Conservation (phyloP, 1,140 invertebrate genomes). For the Pseudobourletiella spinata region DNA sequence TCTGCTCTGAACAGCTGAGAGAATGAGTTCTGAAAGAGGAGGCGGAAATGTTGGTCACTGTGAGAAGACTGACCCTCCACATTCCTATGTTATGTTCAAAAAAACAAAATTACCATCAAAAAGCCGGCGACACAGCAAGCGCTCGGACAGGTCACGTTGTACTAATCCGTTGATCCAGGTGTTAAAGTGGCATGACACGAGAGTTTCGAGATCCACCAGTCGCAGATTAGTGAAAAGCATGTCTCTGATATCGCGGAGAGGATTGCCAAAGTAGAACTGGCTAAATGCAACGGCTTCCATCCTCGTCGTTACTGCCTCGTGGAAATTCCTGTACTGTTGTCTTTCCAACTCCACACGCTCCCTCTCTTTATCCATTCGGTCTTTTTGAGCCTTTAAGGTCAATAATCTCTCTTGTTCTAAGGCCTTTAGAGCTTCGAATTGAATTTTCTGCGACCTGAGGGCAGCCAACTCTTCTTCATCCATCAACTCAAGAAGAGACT, state of each 20-base stretch:
- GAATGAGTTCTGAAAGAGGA: neutral
- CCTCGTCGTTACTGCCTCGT: neutral
- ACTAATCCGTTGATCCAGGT: neutral
- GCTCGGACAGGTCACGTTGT: neutral
- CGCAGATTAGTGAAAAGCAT: neutral
- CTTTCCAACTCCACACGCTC: neutral
- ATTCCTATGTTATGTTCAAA: neutral
- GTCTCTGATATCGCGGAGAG: neutral
- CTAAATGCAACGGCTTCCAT: neutral
- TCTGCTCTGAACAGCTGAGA: neutral
- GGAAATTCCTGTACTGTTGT: neutral
- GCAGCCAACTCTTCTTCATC: constrained; percentile 4
- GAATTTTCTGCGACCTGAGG: neutral
- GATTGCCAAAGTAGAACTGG: neutral
- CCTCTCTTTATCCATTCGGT: neutral
- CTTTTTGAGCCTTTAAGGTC: neutral
- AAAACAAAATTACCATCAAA: neutral
- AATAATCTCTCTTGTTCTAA: neutral
- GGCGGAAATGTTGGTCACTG: too few relatives aligned
- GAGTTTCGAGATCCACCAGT: neutral
- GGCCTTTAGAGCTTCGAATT: neutral
- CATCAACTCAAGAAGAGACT: neutral
- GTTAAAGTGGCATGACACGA: neutral
- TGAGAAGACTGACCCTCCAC: too few relatives aligned
- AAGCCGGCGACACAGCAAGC: neutral